Evolutionary conservation across 2,797 vertebrate genomes (phyloP).

Genomic region (Poecilia gillii): DNA sequence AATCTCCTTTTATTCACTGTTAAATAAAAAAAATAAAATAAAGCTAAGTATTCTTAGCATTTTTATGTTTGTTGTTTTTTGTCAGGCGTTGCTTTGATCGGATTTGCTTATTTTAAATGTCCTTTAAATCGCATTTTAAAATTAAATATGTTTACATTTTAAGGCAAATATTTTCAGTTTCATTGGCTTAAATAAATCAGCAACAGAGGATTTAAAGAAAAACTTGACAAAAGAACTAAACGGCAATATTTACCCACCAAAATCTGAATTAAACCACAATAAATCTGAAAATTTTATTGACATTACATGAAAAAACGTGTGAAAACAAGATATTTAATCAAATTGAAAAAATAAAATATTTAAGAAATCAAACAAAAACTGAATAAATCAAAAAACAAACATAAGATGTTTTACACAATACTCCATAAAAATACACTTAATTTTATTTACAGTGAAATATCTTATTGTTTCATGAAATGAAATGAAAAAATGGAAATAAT

Average conservation of each 20-base stretch:
- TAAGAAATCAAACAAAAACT: neutral
- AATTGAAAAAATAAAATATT: neutral
- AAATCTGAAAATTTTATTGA: neutral
- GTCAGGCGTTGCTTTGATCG: neutral
- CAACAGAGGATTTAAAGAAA: neutral
- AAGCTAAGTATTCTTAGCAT: neutral
- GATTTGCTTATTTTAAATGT: neutral
- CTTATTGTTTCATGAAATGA: too few relatives aligned
- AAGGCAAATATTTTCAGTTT: neutral
- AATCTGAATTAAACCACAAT: neutral
- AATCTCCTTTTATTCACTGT: neutral
- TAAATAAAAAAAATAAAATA: neutral
- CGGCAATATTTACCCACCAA: neutral
- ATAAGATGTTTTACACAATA: neutral
- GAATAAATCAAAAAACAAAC: neutral
- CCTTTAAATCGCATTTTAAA: neutral
- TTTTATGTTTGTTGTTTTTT: neutral
- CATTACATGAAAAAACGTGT: neutral
- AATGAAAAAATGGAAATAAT: neutral
- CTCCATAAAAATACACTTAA: neutral
- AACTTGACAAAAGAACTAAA: neutral
- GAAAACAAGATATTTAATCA: neutral
- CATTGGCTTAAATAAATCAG: neutral
- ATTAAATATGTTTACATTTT: neutral
- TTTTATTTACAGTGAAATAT: neutral